Percentiles rank a stretch among this genome's conserved stretches.
These are phyloP conservation scores for Platichthys flesus DNA, from an alignment of 2,113 vertebrate species.

Conservation along the genomic window DNA sequence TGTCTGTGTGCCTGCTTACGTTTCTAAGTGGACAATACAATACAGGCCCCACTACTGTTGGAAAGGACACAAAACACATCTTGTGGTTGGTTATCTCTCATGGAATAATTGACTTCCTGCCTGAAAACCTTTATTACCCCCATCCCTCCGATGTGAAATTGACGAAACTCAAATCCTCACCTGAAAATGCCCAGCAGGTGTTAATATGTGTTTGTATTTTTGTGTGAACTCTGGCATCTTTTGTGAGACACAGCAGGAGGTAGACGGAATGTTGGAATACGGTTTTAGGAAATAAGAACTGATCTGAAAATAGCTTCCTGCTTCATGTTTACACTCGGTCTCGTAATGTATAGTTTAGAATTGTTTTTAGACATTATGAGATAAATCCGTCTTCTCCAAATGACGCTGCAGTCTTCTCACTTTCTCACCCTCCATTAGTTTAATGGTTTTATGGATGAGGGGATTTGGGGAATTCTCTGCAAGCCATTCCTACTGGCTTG, in stretches of 20 bases:
- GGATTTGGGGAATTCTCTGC: not conserved
- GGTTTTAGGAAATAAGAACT: not conserved
- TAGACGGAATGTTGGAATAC: not conserved
- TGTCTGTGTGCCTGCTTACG: not conserved
- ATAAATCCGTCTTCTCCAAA: not conserved
- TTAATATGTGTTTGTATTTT: slow-evolving; percentile 2
- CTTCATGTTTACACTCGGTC: not conserved
- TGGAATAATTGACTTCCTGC: slow-evolving; percentile 27
- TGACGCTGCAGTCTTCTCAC: not conserved
- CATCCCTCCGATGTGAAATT: not conserved
- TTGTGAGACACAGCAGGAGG: slow-evolving; percentile 7
- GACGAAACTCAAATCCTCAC: slow-evolving; percentile 14
- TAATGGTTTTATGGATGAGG: not conserved
- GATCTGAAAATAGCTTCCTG: not conserved
- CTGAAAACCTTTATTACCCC: slow-evolving; percentile 4
- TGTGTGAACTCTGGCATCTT: slow-evolving; percentile 15
- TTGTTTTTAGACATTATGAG: not conserved
- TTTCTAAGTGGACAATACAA: slow-evolving; percentile 11
- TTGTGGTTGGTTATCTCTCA: slow-evolving; percentile 22
- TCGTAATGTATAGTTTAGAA: not conserved
- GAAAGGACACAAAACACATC: slow-evolving; percentile 11
- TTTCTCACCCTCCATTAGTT: slow-evolving; percentile 4
- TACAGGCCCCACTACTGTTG: not conserved
- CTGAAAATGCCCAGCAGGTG: slow-evolving; percentile 16
- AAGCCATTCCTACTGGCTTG: not conserved